Evolutionary conservation across 2,888 invertebrate species (phyloP), one percentile per base, ranked within the genome.

Genomic region (Calephelis perditalis): DNA sequence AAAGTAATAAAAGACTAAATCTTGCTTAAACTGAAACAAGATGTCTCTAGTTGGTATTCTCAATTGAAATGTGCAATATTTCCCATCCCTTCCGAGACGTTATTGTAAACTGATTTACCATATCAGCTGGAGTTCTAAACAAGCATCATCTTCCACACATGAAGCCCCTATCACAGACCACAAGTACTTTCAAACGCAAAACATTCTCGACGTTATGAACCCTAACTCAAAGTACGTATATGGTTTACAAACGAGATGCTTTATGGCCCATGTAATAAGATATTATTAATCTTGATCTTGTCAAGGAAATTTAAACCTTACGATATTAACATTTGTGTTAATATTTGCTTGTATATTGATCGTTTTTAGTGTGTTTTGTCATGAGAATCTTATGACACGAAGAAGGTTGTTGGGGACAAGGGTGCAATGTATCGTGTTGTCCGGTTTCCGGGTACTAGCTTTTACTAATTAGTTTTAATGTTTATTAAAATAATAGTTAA

Each of bases 61-160:
- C 56, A 82, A 84, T 82, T 81, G 75, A 73, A 69, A 76, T 11
- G 10, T 55, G 15, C 26, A 55, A 44, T 52, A 75, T 76, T 82
- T 78, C 74, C 65, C 85, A 79, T 83, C 84, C 83, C 81, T 78
- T 70, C 69, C 84, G 86, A 86, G 87, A 81, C 80, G 82, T 86
- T 76, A 77, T 78, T 82, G 76, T 81, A 84, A 86, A 86, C 87
- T 89, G 89, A 90, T 90, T 89, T 89, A 89, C 89, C 89, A 89
- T 88, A 89, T 87, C 87, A 81, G 77, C 77, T 75, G 81, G 71
- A 72, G 81, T 85, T 85, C 78, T 73, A 84, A 90, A 90, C 89
- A 88, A 89, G 86, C 89, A 81, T 89, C 89, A 88, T 89, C 88
- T 88, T 87, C 88, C 88, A 88, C 83, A 81, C 86, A 86, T 88